Conservation (phyloP, 2,888 invertebrate genomes). For the Magallana nippona region DNA sequence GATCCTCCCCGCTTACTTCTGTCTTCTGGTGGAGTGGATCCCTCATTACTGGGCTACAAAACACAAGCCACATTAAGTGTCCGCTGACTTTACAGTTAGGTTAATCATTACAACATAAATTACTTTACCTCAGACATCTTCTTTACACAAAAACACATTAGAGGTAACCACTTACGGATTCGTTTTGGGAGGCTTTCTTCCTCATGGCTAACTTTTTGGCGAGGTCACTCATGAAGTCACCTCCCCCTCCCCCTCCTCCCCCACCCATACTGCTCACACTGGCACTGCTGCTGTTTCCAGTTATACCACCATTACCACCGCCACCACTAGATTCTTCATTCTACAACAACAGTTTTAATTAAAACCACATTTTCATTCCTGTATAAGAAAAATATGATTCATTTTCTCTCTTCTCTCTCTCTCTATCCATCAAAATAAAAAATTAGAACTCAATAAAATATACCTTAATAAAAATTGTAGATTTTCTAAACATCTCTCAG, state of each 20-base stretch:
- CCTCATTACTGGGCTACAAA: constrained; percentile 16
- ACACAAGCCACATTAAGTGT: not conserved
- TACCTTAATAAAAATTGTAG: too few species aligned
- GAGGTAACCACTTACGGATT: not conserved
- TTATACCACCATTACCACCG: constrained; percentile 28
- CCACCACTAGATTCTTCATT: constrained; percentile 36
- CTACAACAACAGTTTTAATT: not conserved
- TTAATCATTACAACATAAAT: too few species aligned
- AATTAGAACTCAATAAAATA: too few species aligned
- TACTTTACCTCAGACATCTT: too few species aligned
- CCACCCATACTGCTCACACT: not conserved
- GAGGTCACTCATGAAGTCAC: constrained; percentile 48
- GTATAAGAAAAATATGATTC: not conserved
- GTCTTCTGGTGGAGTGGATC: constrained; percentile 39
- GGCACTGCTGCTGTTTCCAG: not conserved
- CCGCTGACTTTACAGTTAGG: too few species aligned
- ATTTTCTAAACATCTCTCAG: too few species aligned
- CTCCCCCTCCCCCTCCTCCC: constrained; percentile 44
- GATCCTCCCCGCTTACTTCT: constrained; percentile 26
- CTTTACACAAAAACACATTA: too few species aligned
- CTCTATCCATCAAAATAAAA: too few species aligned
- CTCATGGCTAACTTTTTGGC: constrained; percentile 25
- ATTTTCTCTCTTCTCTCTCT: not conserved
- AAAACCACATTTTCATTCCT: too few species aligned
- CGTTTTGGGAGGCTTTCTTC: constrained; percentile 13